Conservation (phyloP, 2,113 vertebrate genomes). For the Misgurnus anguillicaudatus region DNA sequence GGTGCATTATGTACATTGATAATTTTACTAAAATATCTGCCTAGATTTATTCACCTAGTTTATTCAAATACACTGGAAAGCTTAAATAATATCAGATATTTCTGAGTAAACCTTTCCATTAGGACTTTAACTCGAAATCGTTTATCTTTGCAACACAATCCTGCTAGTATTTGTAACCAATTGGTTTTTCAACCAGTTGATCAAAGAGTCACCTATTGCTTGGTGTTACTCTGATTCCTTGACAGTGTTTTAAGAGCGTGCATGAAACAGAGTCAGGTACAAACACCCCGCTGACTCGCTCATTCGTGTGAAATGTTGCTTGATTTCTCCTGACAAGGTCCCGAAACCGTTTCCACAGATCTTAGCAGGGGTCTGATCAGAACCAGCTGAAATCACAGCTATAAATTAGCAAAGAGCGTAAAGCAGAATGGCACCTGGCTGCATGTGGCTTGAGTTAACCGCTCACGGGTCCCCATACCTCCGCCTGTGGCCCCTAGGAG, state of each 20-base stretch:
- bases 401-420: conserved; percentile 63
- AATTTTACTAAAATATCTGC: too few species aligned
- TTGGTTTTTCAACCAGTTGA: conserved; percentile 12
- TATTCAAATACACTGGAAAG: too few species aligned
- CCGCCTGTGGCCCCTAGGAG: conserved; percentile 11
- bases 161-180: not conserved
- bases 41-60: too few species aligned
- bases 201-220: conserved; percentile 1
- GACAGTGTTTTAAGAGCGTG: not conserved
- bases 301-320: conserved; percentile 55
- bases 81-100: too few species aligned
- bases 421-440: conserved; percentile 49
- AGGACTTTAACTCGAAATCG: not conserved
- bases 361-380: conserved; percentile 64
- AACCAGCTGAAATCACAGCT: conserved; percentile 68
- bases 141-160: not conserved
- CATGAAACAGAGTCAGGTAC: conserved; percentile 41
- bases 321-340: conserved; percentile 72
- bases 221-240: not conserved
- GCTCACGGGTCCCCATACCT: conserved; percentile 33
- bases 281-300: conserved; percentile 56
- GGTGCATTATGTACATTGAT: too few species aligned
- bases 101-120: not conserved
- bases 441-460: conserved; percentile 67
- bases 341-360: conserved; percentile 70